A percentile compares a stretch with the other conserved stretches of the same genome.
These are phyloP conservation scores for Habroteleia sp. DNA, from an alignment of 2,888 invertebrate genomes.

Conservation along the genomic window DNA sequence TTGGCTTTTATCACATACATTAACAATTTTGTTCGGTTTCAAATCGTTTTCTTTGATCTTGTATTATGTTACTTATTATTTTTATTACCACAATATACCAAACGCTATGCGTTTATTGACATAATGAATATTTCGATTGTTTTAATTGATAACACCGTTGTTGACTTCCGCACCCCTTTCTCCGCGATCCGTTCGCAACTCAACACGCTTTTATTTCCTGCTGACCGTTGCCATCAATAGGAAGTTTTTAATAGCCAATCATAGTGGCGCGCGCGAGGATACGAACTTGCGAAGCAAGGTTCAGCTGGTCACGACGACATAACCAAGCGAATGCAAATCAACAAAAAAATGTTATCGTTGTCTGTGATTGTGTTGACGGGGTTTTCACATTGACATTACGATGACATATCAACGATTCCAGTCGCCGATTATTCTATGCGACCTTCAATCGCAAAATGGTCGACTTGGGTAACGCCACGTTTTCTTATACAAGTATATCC, in stretches of 20 bases:
- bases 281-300: constrained; percentile 52
- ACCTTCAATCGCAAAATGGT: constrained; percentile 41
- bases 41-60: background rate
- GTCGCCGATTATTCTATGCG: background rate
- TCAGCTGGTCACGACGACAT: constrained; percentile 45
- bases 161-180: constrained; percentile 51
- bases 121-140: background rate
- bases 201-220: constrained; percentile 46
- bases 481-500: constrained; percentile 1
- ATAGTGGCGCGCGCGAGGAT: constrained; percentile 51
- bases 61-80: no score
- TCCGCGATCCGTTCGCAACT: constrained; percentile 44
- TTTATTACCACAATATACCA: no score
- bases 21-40: background rate
- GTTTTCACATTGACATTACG: constrained; percentile 26
- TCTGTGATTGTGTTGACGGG: background rate
- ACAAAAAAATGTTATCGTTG: background rate
- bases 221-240: constrained; percentile 38
- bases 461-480: constrained; percentile 17
- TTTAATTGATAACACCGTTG: constrained; percentile 4
- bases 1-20: constrained; percentile 6
- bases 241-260: constrained; percentile 48
- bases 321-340: constrained; percentile 10
- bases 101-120: background rate
- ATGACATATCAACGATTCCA: constrained; percentile 13